Percentiles rank a stretch among this genome's conserved stretches.
Conservation (phyloP, 2,888 invertebrate genomes). For the Nephrotoma flavescens region DNA sequence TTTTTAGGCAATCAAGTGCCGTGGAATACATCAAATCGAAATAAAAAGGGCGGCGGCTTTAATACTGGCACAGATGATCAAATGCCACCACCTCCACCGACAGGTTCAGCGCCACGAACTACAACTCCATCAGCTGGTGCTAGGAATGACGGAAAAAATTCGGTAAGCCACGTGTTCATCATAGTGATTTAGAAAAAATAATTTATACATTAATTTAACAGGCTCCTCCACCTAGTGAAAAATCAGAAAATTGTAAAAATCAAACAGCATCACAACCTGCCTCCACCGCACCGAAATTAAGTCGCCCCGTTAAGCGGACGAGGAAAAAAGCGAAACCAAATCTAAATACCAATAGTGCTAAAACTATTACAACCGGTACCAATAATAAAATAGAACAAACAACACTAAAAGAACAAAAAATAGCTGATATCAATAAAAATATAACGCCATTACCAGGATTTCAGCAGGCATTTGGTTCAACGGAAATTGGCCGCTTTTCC, state of each 20-base stretch:
- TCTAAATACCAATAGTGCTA: not conserved
- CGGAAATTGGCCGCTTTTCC: slow-evolving; percentile 72
- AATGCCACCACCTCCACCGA: not conserved
- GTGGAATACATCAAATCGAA: not conserved
- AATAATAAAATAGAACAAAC: not conserved
- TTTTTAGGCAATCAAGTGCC: not conserved
- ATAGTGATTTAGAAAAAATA: not conserved
- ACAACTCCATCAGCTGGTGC: not conserved
- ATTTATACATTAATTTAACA: not conserved
- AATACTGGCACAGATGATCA: not conserved
- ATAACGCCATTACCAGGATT: slow-evolving; percentile 56
- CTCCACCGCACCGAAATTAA: not conserved
- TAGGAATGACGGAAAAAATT: not conserved
- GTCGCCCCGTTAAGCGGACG: not conserved
- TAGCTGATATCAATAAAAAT: slow-evolving; percentile 16
- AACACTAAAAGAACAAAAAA: not conserved
- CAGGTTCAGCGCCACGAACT: not conserved
- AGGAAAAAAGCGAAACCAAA: not conserved
- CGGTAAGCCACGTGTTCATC: not conserved
- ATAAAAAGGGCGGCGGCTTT: not conserved
- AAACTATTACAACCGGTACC: not conserved
- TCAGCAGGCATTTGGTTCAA: slow-evolving; percentile 74
- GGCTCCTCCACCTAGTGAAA: not conserved
- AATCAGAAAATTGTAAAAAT: not conserved
- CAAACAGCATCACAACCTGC: not conserved